phyloP scores from a whole-genome alignment of 2,888 invertebrate species.

The Drosophila subsilvestris region DNA sequence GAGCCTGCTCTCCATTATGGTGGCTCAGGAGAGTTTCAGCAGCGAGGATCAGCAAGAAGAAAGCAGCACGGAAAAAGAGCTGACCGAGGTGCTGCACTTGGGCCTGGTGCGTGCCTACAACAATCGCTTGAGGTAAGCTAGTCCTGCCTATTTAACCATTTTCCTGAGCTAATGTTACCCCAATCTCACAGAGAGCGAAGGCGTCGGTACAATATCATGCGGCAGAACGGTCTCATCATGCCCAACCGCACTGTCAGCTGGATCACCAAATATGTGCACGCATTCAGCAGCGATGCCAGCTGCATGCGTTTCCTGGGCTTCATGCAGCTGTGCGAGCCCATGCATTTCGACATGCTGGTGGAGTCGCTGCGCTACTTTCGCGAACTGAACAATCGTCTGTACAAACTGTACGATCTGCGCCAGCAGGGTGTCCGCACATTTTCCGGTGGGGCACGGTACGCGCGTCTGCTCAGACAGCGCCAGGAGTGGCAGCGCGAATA shows the following conservation, averaged over 20 bases:
- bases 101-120: conserved; percentile 91
- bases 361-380: conserved; percentile 90
- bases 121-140: conserved; percentile 86
- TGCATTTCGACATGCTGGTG: conserved; percentile 90
- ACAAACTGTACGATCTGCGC: conserved; percentile 87
- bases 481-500: conserved; percentile 74
- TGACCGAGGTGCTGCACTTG: conserved; percentile 87
- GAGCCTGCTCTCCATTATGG: conserved; percentile 85
- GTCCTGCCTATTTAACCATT: background rate
- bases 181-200: conserved; percentile 86
- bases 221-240: conserved; percentile 91
- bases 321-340: conserved; percentile 90
- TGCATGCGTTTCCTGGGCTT: conserved; percentile 87
- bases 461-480: conserved; percentile 86
- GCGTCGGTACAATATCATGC: conserved; percentile 89
- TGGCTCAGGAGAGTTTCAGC: conserved; percentile 38
- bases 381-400: conserved; percentile 87
- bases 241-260: conserved; percentile 88
- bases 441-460: conserved; percentile 87
- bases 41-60: conserved; percentile 79
- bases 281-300: conserved; percentile 85
- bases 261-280: conserved; percentile 88
- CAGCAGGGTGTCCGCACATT: conserved; percentile 89
- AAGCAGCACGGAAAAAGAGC: conserved; percentile 68
- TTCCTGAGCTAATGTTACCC: background rate